Base-by-base conservation (phyloP, 2,888 invertebrate genomes). In the Theretra japonica region DNA sequence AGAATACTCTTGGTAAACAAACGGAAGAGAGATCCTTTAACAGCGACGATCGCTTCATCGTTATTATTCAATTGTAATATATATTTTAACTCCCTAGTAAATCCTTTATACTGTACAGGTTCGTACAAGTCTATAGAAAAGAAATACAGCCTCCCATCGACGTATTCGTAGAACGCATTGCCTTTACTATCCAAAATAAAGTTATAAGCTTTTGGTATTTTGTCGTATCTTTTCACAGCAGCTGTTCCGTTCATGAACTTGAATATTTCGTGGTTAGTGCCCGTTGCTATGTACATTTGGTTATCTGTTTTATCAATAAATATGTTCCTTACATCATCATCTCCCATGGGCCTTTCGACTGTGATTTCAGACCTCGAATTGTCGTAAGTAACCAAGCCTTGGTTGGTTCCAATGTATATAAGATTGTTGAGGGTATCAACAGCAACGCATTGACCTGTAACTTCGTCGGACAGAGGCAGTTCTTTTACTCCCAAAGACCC, bases 31-130 rank as follows among this genome's bases (percentile, higher is more conserved):
- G 90, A 91, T 1, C 92, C 92, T 70, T 94, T 94, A 0, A 94
- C 94, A 1, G 92, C 93, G 0, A 93, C 86, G 0, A 94, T 89
- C 0, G 90, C 88, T 81, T 93, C 93, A 72, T 93, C 93, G 7
- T 88, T 86, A n/a, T 87, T 87, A 70, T 89, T 93, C 6, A 94
- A 62, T 17, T 89, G 85, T 0, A 94, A 70, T 1, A 93, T 91
- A 79, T 92, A 94, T 73, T 93, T 93, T 41, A 94, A 73, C 72
- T 94, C 93, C 75, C 91, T 86, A 0, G 90, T 90, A 70, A 94
- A 91, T 0, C 94, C 94, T 84, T 93, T 94, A 70, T 91, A 94
- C 58, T 93, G 93, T 1, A 94, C 81, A 0, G 94, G 94, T 72
- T 94, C 94, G 70, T 85, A 94, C 0, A 84, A 83, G 73, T 94